Conservation (phyloP, 2,888 invertebrate genomes). For the Dynastes hyllus region DNA sequence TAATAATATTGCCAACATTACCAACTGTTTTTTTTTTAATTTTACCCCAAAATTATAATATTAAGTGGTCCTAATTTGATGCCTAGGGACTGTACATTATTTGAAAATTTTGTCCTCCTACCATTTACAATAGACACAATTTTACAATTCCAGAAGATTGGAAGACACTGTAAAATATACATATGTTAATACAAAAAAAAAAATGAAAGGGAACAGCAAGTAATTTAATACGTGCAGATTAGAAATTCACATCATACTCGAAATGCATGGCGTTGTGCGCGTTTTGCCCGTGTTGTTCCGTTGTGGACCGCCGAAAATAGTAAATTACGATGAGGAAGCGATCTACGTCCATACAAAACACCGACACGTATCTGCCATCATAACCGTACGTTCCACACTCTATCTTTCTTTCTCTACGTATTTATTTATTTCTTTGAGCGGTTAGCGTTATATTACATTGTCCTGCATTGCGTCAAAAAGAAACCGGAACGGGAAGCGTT, state of each 20-base stretch:
- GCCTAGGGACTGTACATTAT: no score
- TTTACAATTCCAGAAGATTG: no score
- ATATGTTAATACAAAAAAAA: background rate
- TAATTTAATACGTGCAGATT: background rate
- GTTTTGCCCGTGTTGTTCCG: conserved; percentile 12
- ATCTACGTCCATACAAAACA: conserved; percentile 47
- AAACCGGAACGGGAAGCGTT: conserved; percentile 52
- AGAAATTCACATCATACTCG: conserved; percentile 24
- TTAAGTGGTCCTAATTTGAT: no score
- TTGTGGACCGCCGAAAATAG: conserved; percentile 28
- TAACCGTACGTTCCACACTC: conserved; percentile 6
- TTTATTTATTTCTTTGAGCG: conserved; percentile 13
- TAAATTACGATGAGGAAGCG: conserved; percentile 54
- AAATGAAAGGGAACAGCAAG: background rate
- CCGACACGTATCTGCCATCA: conserved; percentile 15
- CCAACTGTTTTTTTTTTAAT: no score
- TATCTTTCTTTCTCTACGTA: background rate
- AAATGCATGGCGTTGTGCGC: conserved; percentile 18
- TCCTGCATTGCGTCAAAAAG: conserved; percentile 20
- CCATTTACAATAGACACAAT: no score
- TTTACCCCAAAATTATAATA: no score
- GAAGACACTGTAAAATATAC: no score
- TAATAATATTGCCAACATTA: no score
- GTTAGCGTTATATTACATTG: conserved; percentile 6
- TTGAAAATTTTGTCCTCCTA: no score